Percentiles rank a stretch among this genome's conserved stretches.
Conservation (phyloP, 1,140 invertebrate genomes). For the Lethrus apterus region DNA sequence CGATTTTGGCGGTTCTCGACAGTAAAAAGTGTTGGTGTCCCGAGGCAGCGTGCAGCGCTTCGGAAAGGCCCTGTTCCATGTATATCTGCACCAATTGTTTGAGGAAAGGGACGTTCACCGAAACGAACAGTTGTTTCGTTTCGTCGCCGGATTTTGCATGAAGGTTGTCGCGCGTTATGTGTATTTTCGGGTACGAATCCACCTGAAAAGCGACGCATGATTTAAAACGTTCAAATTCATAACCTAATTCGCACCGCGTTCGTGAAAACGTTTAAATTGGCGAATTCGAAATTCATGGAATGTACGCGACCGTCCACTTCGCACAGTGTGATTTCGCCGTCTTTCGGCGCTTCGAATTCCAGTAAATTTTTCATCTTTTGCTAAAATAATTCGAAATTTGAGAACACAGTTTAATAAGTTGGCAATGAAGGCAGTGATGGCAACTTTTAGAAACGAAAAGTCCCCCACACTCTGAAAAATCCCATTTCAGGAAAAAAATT, state of each 20-base stretch:
- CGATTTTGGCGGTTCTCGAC: constrained; percentile 30
- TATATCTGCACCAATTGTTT: constrained; percentile 45
- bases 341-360: constrained; percentile 27
- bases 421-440: too few species aligned
- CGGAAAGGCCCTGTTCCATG: constrained; percentile 50
- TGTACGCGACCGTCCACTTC: constrained; percentile 37
- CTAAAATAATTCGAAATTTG: too few species aligned
- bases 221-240: constrained; percentile 7
- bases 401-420: too few species aligned
- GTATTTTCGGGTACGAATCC: constrained; percentile 35
- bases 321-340: constrained; percentile 33
- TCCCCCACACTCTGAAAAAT: too few species aligned
- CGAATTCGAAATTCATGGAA: constrained; percentile 29
- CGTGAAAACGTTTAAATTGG: constrained; percentile 34
- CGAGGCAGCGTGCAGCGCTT: constrained; percentile 47
- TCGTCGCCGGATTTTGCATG: constrained; percentile 33
- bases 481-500: too few species aligned
- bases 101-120: constrained; percentile 42
- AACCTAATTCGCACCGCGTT: constrained; percentile 27
- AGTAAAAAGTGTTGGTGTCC: constrained; percentile 39
- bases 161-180: constrained; percentile 35
- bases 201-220: constrained; percentile 25
- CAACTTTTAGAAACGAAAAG: too few species aligned
- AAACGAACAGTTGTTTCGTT: constrained; percentile 38
- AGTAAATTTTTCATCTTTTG: constrained; percentile 31